Evolutionary conservation across 2,888 invertebrate genomes (phyloP).

Genomic region (Melieria omissa): DNA sequence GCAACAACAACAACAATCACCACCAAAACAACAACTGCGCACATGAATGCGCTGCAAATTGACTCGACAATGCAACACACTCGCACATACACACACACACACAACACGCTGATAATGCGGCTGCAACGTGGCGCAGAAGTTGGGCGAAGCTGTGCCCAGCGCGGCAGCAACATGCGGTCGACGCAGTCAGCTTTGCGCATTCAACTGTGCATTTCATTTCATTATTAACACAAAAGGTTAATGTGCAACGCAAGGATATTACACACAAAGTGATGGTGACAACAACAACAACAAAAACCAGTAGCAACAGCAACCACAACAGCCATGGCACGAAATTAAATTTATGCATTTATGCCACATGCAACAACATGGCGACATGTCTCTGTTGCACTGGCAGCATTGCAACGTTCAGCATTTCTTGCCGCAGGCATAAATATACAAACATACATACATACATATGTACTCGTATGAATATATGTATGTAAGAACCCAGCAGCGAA

Average conservation of each 20-base stretch:
- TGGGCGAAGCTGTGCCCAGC: background rate
- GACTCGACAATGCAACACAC: slow-evolving; percentile 10
- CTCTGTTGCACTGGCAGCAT: too few species aligned
- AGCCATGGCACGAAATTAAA: background rate
- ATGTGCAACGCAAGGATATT: slow-evolving; percentile 1
- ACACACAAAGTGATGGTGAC: too few species aligned
- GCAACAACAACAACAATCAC: too few species aligned
- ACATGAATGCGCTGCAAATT: slow-evolving; percentile 30
- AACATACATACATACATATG: background rate
- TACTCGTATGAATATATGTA: background rate
- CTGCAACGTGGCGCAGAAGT: background rate
- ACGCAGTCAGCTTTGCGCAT: slow-evolving; percentile 31
- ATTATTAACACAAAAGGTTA: slow-evolving; percentile 23
- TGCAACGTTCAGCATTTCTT: too few species aligned
- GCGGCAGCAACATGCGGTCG: slow-evolving; percentile 20
- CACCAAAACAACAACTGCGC: background rate
- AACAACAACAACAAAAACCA: too few species aligned
- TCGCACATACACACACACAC: background rate
- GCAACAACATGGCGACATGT: too few species aligned
- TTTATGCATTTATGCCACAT: background rate
- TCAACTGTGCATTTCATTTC: slow-evolving; percentile 25
- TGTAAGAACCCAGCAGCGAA: background rate
- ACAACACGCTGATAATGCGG: background rate
- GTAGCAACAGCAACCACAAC: too few species aligned
- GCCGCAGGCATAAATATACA: too few species aligned